phyloP scores from a whole-genome alignment of 2,888 invertebrate genomes.

The Galeopsomyia nigrocyanea region DNA sequence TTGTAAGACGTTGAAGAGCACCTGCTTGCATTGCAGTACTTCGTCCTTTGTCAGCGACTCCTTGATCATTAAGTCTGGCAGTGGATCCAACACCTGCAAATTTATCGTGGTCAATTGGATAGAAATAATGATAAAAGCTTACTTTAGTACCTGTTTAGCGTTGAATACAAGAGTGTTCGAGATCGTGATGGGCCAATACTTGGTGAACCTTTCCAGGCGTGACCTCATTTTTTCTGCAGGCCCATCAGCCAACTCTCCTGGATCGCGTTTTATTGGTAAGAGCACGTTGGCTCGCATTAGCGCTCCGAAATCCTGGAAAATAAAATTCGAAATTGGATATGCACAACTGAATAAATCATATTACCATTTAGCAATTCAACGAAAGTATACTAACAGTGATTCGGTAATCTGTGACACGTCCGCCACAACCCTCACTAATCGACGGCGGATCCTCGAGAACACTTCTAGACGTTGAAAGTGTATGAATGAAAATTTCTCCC shows the following conservation, averaged over 20 bases:
- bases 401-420: constrained; percentile 93
- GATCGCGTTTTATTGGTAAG: constrained; percentile 75
- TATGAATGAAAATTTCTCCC: constrained; percentile 96
- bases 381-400: constrained; percentile 68
- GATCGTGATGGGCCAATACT: constrained; percentile 91
- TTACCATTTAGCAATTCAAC: neutral
- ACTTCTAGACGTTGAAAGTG: constrained; percentile 86
- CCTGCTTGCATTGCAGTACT: constrained; percentile 86
- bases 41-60: constrained; percentile 89
- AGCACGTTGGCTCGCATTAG: constrained; percentile 89
- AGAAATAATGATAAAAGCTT: neutral
- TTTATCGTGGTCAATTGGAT: constrained; percentile 23
- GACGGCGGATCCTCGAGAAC: constrained; percentile 96
- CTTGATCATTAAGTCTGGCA: constrained; percentile 84
- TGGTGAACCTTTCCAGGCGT: constrained; percentile 82
- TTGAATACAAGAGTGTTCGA: constrained; percentile 91
- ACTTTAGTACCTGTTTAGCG: constrained; percentile 75
- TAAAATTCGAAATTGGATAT: constrained; percentile 30
- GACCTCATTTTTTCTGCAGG: constrained; percentile 77
- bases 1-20: constrained; percentile 83
- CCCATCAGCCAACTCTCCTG: constrained; percentile 67
- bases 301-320: constrained; percentile 83
- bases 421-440: constrained; percentile 94
- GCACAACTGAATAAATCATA: constrained; percentile 29
- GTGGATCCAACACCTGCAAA: constrained; percentile 82